Base-by-base conservation (phyloP, 1,140 invertebrate species). In the Drosophila kanapiae region DNA sequence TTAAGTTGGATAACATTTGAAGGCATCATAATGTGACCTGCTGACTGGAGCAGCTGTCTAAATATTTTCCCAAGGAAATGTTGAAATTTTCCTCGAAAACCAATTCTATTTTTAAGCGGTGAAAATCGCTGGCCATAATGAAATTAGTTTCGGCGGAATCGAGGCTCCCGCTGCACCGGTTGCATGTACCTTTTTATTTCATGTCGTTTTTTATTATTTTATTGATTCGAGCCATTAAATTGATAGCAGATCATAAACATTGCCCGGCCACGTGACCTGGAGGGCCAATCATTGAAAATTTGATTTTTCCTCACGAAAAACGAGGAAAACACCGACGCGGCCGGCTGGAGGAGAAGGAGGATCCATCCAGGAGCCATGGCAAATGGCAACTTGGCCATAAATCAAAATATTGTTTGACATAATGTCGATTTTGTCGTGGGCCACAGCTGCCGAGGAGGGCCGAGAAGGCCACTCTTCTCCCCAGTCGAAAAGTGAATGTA, bases 151-250 rank as follows among this genome's bases (percentile, higher is more conserved):
- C 45, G n/a, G 2, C 33, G 11, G 3, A 53, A 35, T 6, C 38
- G 4, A 6, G n/a, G 14, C n/a, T 33, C 11, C 49, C 57, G 18
- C 10, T 47, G 38, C 35, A 45, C 63, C 27, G 40, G 68, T 54
- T 57, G 48, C 37, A 47, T 38, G 33, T 42, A 18, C 35, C 51
- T 69, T 35, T 31, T n/a, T 47, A 58, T 48, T 51, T 70, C 37
- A 47, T 38, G 45, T 40, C 27, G 49, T 18, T 40, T 69, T 59
- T 71, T 57, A 69, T 69, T 69, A 69, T 69, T 71, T 78, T 64
- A 85, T 85, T 84, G 78, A 84, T 74, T 84, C 43, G 27, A 74
- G 42, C 60, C 68, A 78, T 85, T 85, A 85, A 81, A 70, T 64
- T 75, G 78, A 85, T 85, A 64, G 61, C 67, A 71, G 74, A 84